Percentiles rank a stretch among this genome's conserved stretches.
phyloP scores from a whole-genome alignment of 2,888 invertebrate genomes.

The Tillus elongatus region DNA sequence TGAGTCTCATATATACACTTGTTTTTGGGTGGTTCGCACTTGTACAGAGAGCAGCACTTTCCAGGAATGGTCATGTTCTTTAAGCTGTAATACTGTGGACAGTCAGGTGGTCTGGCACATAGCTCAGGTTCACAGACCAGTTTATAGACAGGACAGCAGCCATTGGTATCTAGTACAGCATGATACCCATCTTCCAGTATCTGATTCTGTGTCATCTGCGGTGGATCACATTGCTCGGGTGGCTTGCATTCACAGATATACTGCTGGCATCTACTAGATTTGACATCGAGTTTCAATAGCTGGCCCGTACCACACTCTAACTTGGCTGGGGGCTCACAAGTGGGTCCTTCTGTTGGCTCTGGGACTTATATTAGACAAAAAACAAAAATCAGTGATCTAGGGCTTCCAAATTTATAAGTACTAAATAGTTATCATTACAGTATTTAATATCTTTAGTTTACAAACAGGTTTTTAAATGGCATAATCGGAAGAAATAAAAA shows the following conservation, averaged over 20 bases:
- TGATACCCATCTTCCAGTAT: constrained; percentile 49
- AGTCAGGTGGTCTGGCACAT: constrained; percentile 54
- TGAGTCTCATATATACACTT: constrained; percentile 54
- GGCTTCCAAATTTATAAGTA: too few species aligned
- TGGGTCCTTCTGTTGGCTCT: constrained; percentile 32
- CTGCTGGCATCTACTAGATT: constrained; percentile 58
- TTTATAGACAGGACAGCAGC: constrained; percentile 61
- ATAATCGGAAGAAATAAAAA: too few species aligned
- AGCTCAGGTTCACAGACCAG: constrained; percentile 52
- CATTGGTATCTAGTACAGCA: constrained; percentile 48
- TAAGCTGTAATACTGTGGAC: constrained; percentile 51
- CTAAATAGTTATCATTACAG: too few species aligned
- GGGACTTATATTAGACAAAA: too few species aligned
- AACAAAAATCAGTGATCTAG: too few species aligned
- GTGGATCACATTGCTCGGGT: constrained; percentile 54
- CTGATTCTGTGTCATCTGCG: constrained; percentile 39
- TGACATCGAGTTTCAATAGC: constrained; percentile 56
- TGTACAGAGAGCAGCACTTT: constrained; percentile 57
- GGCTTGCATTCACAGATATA: constrained; percentile 74
- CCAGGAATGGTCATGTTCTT: constrained; percentile 28
- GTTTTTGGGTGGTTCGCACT: constrained; percentile 57
- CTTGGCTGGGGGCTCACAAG: constrained; percentile 58
- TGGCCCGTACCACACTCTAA: constrained; percentile 65
- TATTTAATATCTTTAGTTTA: too few species aligned
- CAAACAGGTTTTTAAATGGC: too few species aligned